phyloP scores from a whole-genome alignment of 2,797 vertebrate genomes.

The Galagoides demidoff region DNA sequence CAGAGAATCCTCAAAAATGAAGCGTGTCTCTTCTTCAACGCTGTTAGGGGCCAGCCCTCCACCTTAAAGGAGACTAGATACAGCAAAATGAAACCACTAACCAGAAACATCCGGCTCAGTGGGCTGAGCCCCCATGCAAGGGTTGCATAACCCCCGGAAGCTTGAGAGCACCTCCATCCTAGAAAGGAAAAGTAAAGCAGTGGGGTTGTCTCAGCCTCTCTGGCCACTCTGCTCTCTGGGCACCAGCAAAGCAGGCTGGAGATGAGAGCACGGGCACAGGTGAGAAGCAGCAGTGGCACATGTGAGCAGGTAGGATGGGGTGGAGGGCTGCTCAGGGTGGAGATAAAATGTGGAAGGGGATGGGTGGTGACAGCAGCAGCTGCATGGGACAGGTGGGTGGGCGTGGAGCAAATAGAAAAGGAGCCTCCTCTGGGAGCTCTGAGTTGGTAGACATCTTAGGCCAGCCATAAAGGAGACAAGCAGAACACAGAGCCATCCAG shows the following conservation, averaged over 20 bases:
- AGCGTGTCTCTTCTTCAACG: not conserved
- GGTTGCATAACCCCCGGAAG: not conserved
- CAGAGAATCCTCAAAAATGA: not conserved
- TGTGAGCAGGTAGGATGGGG: not conserved
- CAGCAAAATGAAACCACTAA: constrained; percentile 49
- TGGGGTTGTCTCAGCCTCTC: not conserved
- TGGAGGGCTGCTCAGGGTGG: accelerated
- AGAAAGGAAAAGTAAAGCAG: not conserved
- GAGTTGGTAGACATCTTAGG: too few relatives aligned
- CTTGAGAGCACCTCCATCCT: not conserved
- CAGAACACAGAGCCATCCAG: not conserved
- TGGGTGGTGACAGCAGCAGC: not conserved
- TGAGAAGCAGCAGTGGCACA: not conserved
- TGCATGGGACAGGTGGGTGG: not conserved
- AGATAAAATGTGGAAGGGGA: too few relatives aligned
- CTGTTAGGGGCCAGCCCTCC: not conserved
- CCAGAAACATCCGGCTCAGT: constrained; percentile 38
- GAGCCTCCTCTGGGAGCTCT: not conserved
- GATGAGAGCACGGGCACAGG: not conserved
- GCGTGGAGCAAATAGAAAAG: not conserved
- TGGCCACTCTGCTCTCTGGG: not conserved
- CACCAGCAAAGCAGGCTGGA: not conserved
- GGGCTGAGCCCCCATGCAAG: not conserved
- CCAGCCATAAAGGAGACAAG: not conserved
- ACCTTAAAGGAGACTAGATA: not conserved